These are phyloP conservation scores for Heliocidaris tuberculata DNA, from an alignment of 35 echinoderm and acorn worm genomes.

Conservation along the genomic window DNA sequence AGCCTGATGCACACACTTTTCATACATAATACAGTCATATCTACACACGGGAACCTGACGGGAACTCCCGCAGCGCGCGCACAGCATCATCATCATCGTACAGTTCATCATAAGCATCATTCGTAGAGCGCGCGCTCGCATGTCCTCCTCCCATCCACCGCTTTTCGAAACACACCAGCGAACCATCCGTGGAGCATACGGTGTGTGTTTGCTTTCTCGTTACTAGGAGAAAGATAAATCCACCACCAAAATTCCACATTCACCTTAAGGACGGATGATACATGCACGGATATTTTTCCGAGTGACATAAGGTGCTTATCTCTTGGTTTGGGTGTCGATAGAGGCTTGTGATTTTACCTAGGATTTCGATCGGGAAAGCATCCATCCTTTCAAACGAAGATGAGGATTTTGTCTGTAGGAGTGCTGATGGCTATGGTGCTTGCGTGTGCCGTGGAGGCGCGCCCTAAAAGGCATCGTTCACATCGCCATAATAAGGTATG, in stretches of 20 bases:
- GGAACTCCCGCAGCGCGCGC: not conserved
- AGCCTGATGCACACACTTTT: not conserved
- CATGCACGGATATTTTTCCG: not conserved
- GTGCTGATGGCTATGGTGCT: not conserved
- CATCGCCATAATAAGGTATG: not conserved
- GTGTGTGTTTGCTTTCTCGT: not conserved
- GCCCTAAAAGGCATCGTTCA: not conserved
- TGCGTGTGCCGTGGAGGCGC: not conserved
- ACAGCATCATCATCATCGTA: not conserved
- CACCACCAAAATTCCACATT: not conserved
- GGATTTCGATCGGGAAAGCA: not conserved
- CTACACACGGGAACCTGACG: not conserved
- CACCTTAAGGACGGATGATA: not conserved
- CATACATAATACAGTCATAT: not conserved
- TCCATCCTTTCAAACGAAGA: not conserved
- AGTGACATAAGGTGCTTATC: not conserved
- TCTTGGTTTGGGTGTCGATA: not conserved
- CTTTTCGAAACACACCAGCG: not conserved
- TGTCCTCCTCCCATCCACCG: not conserved
- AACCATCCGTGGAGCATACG: not conserved
- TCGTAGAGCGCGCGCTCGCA: not conserved
- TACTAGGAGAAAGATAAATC: not conserved
- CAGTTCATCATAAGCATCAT: not conserved
- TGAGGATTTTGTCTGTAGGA: constrained; percentile 1
- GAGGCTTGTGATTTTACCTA: not conserved